phyloP scores from a whole-genome alignment of 2,888 invertebrate species.

The Latrodectus hesperus region DNA sequence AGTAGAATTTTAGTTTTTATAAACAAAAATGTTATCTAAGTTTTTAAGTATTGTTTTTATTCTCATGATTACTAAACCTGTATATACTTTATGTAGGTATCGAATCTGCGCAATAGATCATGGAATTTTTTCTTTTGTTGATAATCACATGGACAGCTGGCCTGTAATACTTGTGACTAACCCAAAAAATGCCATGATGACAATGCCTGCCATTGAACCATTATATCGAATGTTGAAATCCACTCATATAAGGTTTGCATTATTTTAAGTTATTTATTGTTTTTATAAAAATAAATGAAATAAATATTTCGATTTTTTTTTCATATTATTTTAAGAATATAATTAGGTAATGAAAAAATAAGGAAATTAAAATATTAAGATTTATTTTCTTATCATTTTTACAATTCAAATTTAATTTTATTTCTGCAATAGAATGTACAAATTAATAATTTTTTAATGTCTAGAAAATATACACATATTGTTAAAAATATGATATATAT shows the following conservation, averaged over 20 bases:
- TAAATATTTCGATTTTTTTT: neutral
- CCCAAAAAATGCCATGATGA: slow-evolving; percentile 88
- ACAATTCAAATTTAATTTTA: too few species aligned
- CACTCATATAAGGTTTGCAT: slow-evolving; percentile 82
- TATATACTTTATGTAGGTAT: slow-evolving; percentile 78
- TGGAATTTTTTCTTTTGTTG: slow-evolving; percentile 89
- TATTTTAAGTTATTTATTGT: neutral
- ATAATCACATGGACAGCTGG: slow-evolving; percentile 85
- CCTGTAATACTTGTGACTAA: slow-evolving; percentile 89
- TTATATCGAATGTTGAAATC: slow-evolving; percentile 81
- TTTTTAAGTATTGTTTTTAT: too few species aligned
- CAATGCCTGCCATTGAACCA: slow-evolving; percentile 85
- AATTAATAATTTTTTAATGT: too few species aligned
- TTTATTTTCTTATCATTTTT: too few species aligned
- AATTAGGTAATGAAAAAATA: too few species aligned
- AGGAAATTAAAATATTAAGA: too few species aligned
- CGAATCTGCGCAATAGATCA: slow-evolving; percentile 90
- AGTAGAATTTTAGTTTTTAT: too few species aligned
- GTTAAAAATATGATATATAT: too few species aligned
- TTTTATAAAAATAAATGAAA: neutral
- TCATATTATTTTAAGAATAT: too few species aligned
- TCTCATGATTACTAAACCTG: neutral
- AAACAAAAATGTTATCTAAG: too few species aligned
- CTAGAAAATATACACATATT: too few species aligned
- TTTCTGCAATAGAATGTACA: too few species aligned